phyloP scores from a whole-genome alignment of 2,113 vertebrate species.

The Cyanistes caeruleus region DNA sequence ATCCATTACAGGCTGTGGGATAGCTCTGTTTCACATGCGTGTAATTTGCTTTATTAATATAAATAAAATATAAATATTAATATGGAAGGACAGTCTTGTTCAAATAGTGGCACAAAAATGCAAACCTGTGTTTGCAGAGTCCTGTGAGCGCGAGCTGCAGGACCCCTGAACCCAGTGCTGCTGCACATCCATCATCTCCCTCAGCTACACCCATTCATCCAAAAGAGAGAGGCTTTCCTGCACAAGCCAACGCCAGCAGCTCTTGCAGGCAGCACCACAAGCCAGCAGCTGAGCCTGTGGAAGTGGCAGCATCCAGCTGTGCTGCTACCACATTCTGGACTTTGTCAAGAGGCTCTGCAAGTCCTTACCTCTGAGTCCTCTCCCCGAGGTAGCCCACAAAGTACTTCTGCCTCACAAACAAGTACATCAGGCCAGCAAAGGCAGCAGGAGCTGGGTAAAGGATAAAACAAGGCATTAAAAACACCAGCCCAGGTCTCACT shows the following conservation, averaged over 20 bases:
- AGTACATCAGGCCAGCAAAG: slow-evolving; percentile 91
- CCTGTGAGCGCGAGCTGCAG: background rate
- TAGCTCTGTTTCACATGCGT: background rate
- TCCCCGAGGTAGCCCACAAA: slow-evolving; percentile 94
- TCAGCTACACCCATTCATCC: background rate
- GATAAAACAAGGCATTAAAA: background rate
- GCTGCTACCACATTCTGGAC: accelerated
- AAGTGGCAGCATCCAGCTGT: background rate
- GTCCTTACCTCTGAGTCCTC: slow-evolving; percentile 87
- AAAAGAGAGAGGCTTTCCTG: background rate
- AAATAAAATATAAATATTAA: background rate
- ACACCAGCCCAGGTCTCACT: background rate
- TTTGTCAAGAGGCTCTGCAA: background rate
- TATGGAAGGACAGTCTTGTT: background rate
- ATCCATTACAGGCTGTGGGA: background rate
- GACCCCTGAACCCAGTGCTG: accelerated
- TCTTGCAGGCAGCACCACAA: background rate
- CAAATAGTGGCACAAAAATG: background rate
- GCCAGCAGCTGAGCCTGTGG: background rate
- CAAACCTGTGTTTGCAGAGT: background rate
- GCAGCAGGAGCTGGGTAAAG: slow-evolving; percentile 83
- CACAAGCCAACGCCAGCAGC: background rate
- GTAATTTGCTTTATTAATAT: background rate
- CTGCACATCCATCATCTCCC: accelerated
- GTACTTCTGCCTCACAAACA: slow-evolving; percentile 93